Evolutionary conservation across 2,888 invertebrate species (phyloP), one percentile per base, ranked within the genome.

Genomic region (Ormia ochracea): DNA sequence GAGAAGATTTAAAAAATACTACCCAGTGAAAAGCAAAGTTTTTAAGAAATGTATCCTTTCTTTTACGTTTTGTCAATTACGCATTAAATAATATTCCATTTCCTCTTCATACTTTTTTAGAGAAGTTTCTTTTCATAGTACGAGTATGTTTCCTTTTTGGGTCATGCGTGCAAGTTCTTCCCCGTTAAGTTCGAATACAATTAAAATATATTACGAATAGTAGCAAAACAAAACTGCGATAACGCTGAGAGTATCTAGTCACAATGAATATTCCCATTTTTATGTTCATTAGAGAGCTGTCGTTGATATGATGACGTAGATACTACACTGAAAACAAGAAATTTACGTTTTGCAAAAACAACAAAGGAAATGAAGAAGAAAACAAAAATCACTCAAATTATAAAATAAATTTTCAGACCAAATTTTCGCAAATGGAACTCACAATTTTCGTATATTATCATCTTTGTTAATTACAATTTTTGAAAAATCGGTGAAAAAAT

Each of bases 101-200:
- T 48, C 54, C 36, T 19, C 41, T 65, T 52, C 26, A 17, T 19
- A 41, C 50, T 4, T 21, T 1, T 9, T 36, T 56, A 68, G 28
- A 28, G 2, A 45, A 9, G 38, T 33, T 50, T 78, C n/a, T 56
- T 28, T 56, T 41, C 21, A n/a, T 26, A 56, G n/a, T 10, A 10
- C n/a, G n/a, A n/a, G n/a, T n/a, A 38, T 45, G 1, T 12, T 48
- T 2, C 23, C 38, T 72, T 63, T 56, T 36, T 66, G 72, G 26
- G 72, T 76, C 80, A 80, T 80, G 80, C 80, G 80, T 76, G 43
- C 36, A 50, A 56, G 28, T 36, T 61, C 21, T 66, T 26, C 59
- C 10, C 36, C 28, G 19, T 61, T 45, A 68, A 72, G 38, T 59
- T n/a, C n/a, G 33, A 68, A 72, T 72, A 72, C 66, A 80, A 69